Evolutionary conservation across 2,113 vertebrate genomes (phyloP).

Genomic region (Mionectes macconnelli): DNA sequence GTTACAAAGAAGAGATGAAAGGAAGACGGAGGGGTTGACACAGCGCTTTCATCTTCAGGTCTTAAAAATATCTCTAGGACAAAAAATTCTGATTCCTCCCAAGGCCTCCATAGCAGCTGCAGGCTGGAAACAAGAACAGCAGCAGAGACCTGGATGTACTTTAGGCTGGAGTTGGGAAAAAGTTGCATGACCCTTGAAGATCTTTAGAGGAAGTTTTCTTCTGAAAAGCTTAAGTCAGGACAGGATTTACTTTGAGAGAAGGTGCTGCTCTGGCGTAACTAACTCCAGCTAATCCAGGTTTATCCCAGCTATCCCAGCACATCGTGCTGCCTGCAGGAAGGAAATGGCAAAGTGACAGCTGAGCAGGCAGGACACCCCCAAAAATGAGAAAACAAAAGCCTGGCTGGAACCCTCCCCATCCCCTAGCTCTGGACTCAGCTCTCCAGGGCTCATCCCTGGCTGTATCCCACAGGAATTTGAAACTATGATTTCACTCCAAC

Average conservation of each 20-base stretch:
- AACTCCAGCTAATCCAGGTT: neutral
- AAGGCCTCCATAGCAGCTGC: neutral
- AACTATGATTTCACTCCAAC: no score
- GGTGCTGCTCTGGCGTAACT: accelerated
- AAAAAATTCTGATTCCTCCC: neutral
- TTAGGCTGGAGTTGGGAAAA: neutral
- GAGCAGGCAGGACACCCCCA: neutral
- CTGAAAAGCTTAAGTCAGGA: neutral
- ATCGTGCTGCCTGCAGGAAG: neutral
- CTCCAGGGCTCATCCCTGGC: neutral
- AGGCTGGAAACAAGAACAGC: neutral
- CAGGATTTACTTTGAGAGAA: neutral
- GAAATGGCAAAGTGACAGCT: neutral
- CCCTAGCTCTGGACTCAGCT: accelerated
- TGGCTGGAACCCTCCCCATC: accelerated
- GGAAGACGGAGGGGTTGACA: slow-evolving; percentile 11
- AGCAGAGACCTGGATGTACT: neutral
- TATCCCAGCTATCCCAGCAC: neutral
- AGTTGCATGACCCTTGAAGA: neutral
- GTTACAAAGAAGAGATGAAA: slow-evolving; percentile 13
- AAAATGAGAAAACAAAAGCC: no score
- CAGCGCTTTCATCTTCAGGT: slow-evolving; percentile 10
- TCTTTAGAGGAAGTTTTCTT: neutral
- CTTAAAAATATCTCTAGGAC: slow-evolving; percentile 9
- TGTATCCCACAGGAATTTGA: neutral